Evolutionary conservation across 1,140 invertebrate genomes (phyloP).

Genomic region (Aphis craccivora): DNA sequence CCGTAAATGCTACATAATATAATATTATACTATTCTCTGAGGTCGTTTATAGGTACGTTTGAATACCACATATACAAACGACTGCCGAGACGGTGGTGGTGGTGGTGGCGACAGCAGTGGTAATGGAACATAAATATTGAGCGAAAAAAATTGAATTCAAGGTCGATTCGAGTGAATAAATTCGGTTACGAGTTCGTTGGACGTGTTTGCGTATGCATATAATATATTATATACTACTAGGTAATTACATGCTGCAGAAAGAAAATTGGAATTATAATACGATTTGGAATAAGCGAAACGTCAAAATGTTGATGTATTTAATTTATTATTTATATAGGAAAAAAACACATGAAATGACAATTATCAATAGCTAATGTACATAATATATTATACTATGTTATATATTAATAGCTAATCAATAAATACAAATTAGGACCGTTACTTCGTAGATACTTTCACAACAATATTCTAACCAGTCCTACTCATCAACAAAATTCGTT

Average conservation of each 20-base stretch:
- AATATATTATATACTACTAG: not conserved
- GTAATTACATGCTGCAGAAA: not conserved
- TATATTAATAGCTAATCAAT: not conserved
- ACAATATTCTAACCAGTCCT: not conserved
- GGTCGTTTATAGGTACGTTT: not conserved
- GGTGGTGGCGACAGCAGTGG: not conserved
- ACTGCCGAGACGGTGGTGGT: no score
- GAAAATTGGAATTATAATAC: not conserved
- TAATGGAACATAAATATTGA: not conserved
- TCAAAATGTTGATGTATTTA: not conserved
- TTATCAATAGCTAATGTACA: no score
- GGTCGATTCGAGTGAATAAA: not conserved
- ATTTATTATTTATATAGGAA: not conserved
- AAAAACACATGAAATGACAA: no score
- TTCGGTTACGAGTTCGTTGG: conserved; percentile 31
- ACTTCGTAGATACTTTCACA: not conserved
- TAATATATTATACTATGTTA: no score
- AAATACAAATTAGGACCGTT: not conserved
- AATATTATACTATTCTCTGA: not conserved
- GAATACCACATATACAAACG: not conserved
- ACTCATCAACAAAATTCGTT: not conserved
- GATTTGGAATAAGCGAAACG: not conserved
- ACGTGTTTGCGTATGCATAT: conserved; percentile 1
- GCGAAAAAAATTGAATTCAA: conserved; percentile 27
- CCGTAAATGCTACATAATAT: conserved; percentile 8